Conservation (phyloP, 2,888 invertebrate genomes). For the Cryptocephalus moraei region DNA sequence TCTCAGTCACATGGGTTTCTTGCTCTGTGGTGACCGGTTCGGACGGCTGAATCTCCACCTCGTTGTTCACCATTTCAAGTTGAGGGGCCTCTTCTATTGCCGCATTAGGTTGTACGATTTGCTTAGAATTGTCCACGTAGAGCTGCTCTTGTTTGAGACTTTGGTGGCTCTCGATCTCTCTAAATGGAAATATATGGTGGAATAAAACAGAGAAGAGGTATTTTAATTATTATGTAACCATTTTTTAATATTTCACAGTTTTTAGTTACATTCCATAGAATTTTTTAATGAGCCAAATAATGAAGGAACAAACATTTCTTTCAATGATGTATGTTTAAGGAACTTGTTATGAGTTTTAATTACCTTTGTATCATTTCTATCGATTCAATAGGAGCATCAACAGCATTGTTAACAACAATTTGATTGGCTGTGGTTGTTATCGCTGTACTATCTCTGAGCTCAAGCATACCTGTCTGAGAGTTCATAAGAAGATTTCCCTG, state of each 20-base stretch:
- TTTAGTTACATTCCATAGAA: too few relatives aligned
- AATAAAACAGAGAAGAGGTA: neutral
- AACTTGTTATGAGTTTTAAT: constrained; percentile 18
- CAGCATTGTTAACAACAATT: constrained; percentile 21
- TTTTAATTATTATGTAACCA: too few relatives aligned
- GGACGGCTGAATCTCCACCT: too few relatives aligned
- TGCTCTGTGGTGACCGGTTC: too few relatives aligned
- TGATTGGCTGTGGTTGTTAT: constrained; percentile 20
- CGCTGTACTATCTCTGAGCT: constrained; percentile 28
- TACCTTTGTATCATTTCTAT: constrained; percentile 38
- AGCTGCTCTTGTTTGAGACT: constrained; percentile 25
- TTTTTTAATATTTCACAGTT: neutral
- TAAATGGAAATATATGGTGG: constrained; percentile 11
- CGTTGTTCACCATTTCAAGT: too few relatives aligned
- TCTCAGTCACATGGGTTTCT: too few relatives aligned
- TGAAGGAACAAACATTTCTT: too few relatives aligned
- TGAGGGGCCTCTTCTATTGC: too few relatives aligned
- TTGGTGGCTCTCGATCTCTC: constrained; percentile 21
- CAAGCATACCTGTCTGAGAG: constrained; percentile 34
- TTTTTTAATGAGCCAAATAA: too few relatives aligned
- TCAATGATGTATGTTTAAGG: too few relatives aligned
- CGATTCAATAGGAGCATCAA: constrained; percentile 30
- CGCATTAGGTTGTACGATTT: too few relatives aligned
- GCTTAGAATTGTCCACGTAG: constrained; percentile 1
- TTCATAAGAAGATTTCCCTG: constrained; percentile 38